Evolutionary conservation across 1,140 invertebrate genomes (phyloP).

Genomic region (Eurytemora carolleeae): DNA sequence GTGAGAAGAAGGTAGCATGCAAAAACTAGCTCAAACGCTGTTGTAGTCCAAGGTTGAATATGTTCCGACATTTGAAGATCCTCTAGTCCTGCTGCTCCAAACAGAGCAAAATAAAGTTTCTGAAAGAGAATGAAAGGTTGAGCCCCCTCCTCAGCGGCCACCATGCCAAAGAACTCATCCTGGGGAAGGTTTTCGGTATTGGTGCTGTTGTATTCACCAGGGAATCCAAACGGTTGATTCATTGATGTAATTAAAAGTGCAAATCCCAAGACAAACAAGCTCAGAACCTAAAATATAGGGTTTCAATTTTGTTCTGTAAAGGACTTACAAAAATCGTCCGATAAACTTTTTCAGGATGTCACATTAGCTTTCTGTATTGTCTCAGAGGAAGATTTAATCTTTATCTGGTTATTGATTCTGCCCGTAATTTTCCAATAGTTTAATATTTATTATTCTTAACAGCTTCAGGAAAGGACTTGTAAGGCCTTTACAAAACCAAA

Average conservation of each 20-base stretch:
- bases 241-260: background rate
- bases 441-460: too few relatives aligned
- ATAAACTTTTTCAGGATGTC: too few relatives aligned
- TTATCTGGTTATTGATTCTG: too few relatives aligned
- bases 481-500: too few relatives aligned
- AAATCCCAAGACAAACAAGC: slow-evolving; percentile 2
- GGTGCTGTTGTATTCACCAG: slow-evolving; percentile 1
- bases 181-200: slow-evolving; percentile 34
- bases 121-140: slow-evolving; percentile 25
- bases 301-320: too few relatives aligned
- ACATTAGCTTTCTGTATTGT: too few relatives aligned
- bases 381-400: too few relatives aligned
- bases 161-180: too few relatives aligned
- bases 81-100: slow-evolving; percentile 75
- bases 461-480: too few relatives aligned
- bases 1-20: slow-evolving; percentile 93
- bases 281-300: slow-evolving; percentile 1
- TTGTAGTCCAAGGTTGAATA: slow-evolving; percentile 5
- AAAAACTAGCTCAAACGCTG: slow-evolving; percentile 40
- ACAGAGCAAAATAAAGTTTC: slow-evolving; percentile 91
- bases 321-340: too few relatives aligned
- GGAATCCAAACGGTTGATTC: slow-evolving; percentile 10
- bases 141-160: slow-evolving; percentile 23
- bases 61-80: background rate
- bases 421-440: too few relatives aligned